phyloP scores from a whole-genome alignment of 2,888 invertebrate genomes.

The Acanthoscelides obtectus region DNA sequence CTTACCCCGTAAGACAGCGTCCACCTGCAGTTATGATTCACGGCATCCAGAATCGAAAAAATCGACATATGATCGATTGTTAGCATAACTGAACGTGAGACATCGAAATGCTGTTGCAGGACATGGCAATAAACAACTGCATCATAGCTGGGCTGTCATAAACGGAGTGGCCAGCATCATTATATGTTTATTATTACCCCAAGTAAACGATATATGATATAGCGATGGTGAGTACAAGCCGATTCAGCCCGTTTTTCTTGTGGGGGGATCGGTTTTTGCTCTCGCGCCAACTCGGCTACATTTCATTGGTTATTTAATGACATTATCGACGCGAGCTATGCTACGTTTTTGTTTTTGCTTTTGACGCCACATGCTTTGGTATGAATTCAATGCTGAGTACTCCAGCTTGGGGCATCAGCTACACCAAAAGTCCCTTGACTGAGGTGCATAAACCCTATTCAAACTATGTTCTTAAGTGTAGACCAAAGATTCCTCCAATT shows the following conservation, averaged over 20 bases:
- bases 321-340: background rate
- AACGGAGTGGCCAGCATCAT: conserved; percentile 21
- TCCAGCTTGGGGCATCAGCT: no score
- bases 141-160: conserved; percentile 37
- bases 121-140: conserved; percentile 40
- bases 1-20: background rate
- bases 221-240: background rate
- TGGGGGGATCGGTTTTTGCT: background rate
- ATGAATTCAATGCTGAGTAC: no score
- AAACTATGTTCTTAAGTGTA: no score
- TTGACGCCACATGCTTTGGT: background rate
- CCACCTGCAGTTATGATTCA: background rate
- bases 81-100: conserved; percentile 43
- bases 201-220: conserved; percentile 20
- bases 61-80: conserved; percentile 41
- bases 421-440: no score
- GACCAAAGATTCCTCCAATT: no score
- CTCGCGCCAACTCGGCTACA: background rate
- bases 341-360: background rate
- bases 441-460: no score
- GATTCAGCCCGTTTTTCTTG: background rate
- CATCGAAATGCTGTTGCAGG: conserved; percentile 37
- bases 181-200: conserved; percentile 26
- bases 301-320: background rate
- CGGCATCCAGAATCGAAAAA: conserved; percentile 18